Base-by-base conservation (phyloP, 2,888 invertebrate genomes). In the Ormyrus labotus region DNA sequence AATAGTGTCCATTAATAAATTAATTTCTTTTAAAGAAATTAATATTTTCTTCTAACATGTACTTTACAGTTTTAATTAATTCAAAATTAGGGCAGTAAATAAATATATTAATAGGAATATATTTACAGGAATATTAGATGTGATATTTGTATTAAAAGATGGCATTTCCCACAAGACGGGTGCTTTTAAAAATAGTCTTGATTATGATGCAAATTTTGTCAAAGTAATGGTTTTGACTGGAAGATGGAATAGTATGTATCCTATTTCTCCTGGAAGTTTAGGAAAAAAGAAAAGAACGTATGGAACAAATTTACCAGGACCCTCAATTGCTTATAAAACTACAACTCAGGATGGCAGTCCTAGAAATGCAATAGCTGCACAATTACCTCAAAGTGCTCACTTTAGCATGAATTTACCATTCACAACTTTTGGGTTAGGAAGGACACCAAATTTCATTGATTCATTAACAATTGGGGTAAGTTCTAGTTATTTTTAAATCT, bases 361-460 rank as follows among this genome's bases (percentile, higher is more conserved):
- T 70, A 94, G 97, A 83, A 94, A 94, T 81, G 97, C 97, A 48
- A 94, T 95, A 19, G 96, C 97, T 72, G 95, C 96, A 0, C 99
- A 99, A 89, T 90, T 98, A 67, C 95, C 97, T 0, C 98, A 98
- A 90, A 97, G 98, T 47, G 96, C 98, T 1, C 96, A 98, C 89
- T 96, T 96, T 89, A 94, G 98, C 2, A 92, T 99, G n/a, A 97
- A 98, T 90, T 92, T 99, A 77, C 99, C 99, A 0, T 99, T 97
- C 90, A 96, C 96, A 0, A 96, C 98, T 83, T 99, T 99, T 91
- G 99, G 99, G 2, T 92, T 99, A n/a, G 99, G 99, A 3, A 94
- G 98, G 80, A 98, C 98, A 57, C 99, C 99, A 1, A 99, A 99
- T 92, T 99, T 99, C 92, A 96, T 99, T 0, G 99, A 99, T 88